phyloP scores from a whole-genome alignment of 30 jellyfish, hydroid and myxozoan species.

The Turritopsis rubra region DNA sequence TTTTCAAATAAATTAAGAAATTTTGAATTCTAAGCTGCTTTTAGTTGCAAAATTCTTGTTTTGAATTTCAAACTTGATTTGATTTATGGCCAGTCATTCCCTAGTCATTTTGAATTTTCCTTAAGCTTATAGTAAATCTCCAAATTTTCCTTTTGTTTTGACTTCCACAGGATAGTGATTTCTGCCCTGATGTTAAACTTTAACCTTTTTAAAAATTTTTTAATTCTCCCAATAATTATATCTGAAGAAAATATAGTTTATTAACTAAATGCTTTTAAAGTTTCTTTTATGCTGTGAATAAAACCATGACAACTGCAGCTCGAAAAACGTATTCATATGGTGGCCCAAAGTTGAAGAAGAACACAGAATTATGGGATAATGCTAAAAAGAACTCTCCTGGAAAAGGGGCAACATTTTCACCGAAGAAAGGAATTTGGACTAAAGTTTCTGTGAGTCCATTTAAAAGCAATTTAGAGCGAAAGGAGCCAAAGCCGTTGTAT shows the following conservation, averaged over 20 bases:
- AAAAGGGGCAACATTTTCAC: neutral
- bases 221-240: too few relatives aligned
- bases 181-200: too few relatives aligned
- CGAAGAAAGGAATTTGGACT: constrained; percentile 3
- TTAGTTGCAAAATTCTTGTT: too few relatives aligned
- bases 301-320: neutral
- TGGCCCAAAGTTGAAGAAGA: neutral
- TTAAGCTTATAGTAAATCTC: too few relatives aligned
- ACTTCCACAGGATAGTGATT: too few relatives aligned
- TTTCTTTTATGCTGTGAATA: neutral
- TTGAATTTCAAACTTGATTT: too few relatives aligned
- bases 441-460: neutral
- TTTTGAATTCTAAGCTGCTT: too few relatives aligned
- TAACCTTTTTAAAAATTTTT: too few relatives aligned
- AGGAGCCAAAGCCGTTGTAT: neutral
- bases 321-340: constrained; percentile 9
- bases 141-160: too few relatives aligned
- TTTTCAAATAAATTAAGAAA: neutral
- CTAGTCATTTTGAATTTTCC: too few relatives aligned
- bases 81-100: too few relatives aligned
- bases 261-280: neutral
- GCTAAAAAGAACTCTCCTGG: neutral
- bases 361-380: constrained; percentile 2
- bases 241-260: too few relatives aligned
- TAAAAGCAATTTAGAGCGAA: neutral